These are phyloP conservation scores for Busseola fusca DNA, from an alignment of 2,888 invertebrate genomes.

Conservation along the genomic window DNA sequence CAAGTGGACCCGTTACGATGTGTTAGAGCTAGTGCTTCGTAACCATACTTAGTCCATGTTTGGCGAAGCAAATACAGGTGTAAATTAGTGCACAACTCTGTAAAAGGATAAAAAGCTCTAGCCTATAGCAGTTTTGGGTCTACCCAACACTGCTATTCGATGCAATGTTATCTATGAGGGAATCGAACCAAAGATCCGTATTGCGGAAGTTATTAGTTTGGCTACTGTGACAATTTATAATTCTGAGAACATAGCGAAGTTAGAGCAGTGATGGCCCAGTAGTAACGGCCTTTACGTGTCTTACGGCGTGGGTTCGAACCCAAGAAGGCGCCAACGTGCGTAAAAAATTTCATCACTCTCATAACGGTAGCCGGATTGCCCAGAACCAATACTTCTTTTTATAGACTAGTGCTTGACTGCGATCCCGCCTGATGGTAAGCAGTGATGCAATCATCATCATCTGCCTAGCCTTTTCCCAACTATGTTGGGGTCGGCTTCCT, in stretches of 20 bases:
- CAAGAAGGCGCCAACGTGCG: too few species aligned
- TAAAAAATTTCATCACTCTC: neutral
- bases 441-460: too few species aligned
- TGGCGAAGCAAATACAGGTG: neutral
- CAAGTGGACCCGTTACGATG: too few species aligned
- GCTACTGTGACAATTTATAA: neutral
- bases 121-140: too few species aligned
- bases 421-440: too few species aligned
- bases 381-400: neutral
- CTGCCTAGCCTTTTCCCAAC: too few species aligned
- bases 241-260: neutral
- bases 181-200: constrained; percentile 5
- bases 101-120: neutral
- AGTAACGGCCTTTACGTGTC: too few species aligned
- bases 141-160: neutral
- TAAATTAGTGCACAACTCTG: neutral
- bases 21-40: too few species aligned
- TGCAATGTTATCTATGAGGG: neutral
- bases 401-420: too few species aligned
- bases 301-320: too few species aligned
- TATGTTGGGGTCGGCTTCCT: too few species aligned
- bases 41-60: neutral
- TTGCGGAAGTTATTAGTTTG: neutral
- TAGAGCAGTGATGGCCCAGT: too few species aligned
- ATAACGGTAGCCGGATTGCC: neutral